Conservation (phyloP, 2,888 invertebrate species). For the Liopterus haemorrhoidalis region DNA sequence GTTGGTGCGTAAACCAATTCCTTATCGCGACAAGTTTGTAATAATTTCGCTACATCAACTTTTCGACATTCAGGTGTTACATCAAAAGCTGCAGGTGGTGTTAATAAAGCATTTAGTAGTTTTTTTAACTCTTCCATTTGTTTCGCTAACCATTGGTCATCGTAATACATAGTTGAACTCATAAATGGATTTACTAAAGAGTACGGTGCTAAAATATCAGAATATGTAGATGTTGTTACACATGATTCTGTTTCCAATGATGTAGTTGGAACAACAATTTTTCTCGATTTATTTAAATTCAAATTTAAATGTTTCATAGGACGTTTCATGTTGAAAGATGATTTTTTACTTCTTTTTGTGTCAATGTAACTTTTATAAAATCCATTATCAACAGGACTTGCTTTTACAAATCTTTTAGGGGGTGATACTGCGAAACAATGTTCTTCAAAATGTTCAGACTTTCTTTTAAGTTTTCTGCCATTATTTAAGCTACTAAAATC, state of each 20-base stretch:
- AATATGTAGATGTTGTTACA: slow-evolving; percentile 10
- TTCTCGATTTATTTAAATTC: slow-evolving; percentile 9
- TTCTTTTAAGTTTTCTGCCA: slow-evolving; percentile 40
- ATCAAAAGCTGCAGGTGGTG: slow-evolving; percentile 67
- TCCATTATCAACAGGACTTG: slow-evolving; percentile 6
- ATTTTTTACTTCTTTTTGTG: slow-evolving; percentile 17
- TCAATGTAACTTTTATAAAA: slow-evolving; percentile 12
- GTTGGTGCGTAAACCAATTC: slow-evolving; percentile 58
- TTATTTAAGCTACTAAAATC: slow-evolving; percentile 39
- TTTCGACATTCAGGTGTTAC: slow-evolving; percentile 54
- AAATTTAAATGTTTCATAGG: slow-evolving; percentile 2
- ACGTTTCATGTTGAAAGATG: slow-evolving; percentile 9
- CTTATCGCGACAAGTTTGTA: slow-evolving; percentile 66
- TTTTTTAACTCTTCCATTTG: slow-evolving; percentile 68
- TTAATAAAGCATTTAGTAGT: slow-evolving; percentile 72
- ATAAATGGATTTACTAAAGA: slow-evolving; percentile 57
- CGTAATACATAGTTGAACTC: slow-evolving; percentile 59
- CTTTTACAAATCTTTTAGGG: slow-evolving; percentile 30
- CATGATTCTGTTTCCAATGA: neutral
- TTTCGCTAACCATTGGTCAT: slow-evolving; percentile 60
- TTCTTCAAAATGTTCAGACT: slow-evolving; percentile 25
- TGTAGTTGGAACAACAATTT: neutral
- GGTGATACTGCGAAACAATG: slow-evolving; percentile 27
- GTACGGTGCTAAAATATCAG: slow-evolving; percentile 31
- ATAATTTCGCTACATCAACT: slow-evolving; percentile 67